These are phyloP conservation scores for Homalodisca vitripennis DNA, from an alignment of 1,140 invertebrate genomes.

Conservation along the genomic window DNA sequence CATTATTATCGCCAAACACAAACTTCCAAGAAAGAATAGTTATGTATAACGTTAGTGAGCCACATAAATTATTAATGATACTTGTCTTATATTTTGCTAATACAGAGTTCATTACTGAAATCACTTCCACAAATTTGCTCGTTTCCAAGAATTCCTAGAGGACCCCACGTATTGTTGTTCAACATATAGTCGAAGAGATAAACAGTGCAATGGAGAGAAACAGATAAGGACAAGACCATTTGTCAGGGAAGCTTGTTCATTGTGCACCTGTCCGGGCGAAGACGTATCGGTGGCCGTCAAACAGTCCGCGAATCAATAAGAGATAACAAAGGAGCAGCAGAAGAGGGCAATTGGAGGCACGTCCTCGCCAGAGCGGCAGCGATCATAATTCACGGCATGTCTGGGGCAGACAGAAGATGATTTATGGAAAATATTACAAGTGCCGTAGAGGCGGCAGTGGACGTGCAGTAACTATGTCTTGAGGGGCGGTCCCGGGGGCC, in stretches of 20 bases:
- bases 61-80: too few species aligned
- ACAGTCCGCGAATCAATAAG: constrained; percentile 17
- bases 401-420: constrained; percentile 23
- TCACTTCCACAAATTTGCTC: too few species aligned
- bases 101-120: too few species aligned
- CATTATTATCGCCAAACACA: too few species aligned
- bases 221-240: constrained; percentile 8
- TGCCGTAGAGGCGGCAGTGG: too few species aligned
- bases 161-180: too few species aligned
- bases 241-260: constrained; percentile 1
- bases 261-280: constrained; percentile 14
- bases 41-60: too few species aligned
- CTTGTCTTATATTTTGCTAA: too few species aligned
- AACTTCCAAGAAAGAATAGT: too few species aligned
- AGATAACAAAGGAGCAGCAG: too few species aligned
- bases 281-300: constrained; percentile 10
- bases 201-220: constrained; percentile 7
- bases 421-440: constrained; percentile 36
- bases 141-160: too few species aligned
- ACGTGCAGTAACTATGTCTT: constrained; percentile 35
- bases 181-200: too few species aligned
- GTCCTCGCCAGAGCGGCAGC: constrained; percentile 1
- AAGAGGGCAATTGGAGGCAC: constrained; percentile 16
- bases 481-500: constrained; percentile 14
- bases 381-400: constrained; percentile 33